Percentiles rank a stretch among this genome's conserved stretches.
Evolutionary conservation across 2,113 vertebrate species (phyloP).

Genomic region (Xenotilapia leptura): DNA sequence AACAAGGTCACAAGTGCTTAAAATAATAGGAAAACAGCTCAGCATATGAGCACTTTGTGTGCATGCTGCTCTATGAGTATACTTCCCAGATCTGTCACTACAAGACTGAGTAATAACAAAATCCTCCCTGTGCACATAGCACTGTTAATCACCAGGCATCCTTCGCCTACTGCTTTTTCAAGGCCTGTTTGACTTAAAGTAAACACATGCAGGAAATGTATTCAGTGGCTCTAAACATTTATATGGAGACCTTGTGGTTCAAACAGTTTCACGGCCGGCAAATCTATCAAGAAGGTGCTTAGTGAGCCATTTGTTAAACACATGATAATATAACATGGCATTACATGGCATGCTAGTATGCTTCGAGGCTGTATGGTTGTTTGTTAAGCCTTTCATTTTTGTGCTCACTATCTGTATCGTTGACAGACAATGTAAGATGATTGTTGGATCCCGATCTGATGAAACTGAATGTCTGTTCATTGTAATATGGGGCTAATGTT

Average conservation of each 20-base stretch:
- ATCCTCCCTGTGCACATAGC: slow-evolving; percentile 35
- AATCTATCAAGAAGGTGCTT: slow-evolving; percentile 64
- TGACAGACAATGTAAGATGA: slow-evolving; percentile 18
- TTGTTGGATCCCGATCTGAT: slow-evolving; percentile 22
- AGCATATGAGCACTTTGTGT: slow-evolving; percentile 4
- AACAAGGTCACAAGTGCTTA: background rate
- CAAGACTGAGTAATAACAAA: slow-evolving; percentile 58
- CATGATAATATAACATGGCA: slow-evolving; percentile 55
- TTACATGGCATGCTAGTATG: slow-evolving; percentile 21
- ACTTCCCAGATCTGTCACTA: slow-evolving; percentile 59
- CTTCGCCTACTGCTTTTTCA: slow-evolving; percentile 53
- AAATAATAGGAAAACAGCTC: slow-evolving; percentile 30
- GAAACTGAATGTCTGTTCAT: slow-evolving; percentile 30
- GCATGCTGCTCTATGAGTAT: background rate
- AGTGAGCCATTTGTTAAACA: slow-evolving; percentile 47
- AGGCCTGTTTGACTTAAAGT: slow-evolving; percentile 66
- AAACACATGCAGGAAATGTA: slow-evolving; percentile 70
- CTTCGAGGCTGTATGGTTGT: background rate
- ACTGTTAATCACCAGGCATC: slow-evolving; percentile 59
- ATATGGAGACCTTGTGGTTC: slow-evolving; percentile 46
- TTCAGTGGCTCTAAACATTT: slow-evolving; percentile 68
- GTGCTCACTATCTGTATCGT: background rate
- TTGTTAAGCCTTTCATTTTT: slow-evolving; percentile 23
- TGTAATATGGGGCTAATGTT: slow-evolving; percentile 19
- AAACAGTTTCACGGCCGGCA: slow-evolving; percentile 52